Evolutionary conservation across 2,113 vertebrate species (phyloP).

Genomic region (Pedetes capensis): DNA sequence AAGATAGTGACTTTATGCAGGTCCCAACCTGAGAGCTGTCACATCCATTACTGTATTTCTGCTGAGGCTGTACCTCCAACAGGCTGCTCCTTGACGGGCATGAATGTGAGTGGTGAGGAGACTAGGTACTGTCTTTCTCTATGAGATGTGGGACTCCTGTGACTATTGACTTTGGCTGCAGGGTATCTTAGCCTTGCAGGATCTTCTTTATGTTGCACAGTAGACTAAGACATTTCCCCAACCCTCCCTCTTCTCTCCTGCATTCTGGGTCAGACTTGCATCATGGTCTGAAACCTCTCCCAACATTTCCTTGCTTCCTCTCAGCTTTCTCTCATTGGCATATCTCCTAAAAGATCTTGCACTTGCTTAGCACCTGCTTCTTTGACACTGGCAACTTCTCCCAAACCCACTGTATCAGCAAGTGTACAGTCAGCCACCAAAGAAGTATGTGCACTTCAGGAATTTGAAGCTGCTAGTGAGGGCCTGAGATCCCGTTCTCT

Average conservation of each 20-base stretch:
- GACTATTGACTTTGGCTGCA: neutral
- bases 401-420: neutral
- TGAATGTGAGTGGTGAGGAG: neutral
- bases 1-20: neutral
- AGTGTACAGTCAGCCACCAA: neutral
- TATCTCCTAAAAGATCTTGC: neutral
- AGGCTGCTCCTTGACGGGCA: neutral
- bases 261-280: neutral
- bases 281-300: neutral
- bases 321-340: neutral
- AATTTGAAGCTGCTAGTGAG: neutral
- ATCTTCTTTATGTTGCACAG: neutral
- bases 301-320: neutral
- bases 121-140: neutral
- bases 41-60: neutral
- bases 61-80: neutral
- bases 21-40: neutral
- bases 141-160: rapidly evolving
- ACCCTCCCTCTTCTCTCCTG: neutral
- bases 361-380: neutral
- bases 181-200: neutral
- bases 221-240: rapidly evolving
- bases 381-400: neutral
- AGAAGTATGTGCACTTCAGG: neutral
- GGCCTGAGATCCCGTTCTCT: neutral